Conservation (phyloP, 2,113 vertebrate genomes). For the Corythoichthys haematopterus region DNA sequence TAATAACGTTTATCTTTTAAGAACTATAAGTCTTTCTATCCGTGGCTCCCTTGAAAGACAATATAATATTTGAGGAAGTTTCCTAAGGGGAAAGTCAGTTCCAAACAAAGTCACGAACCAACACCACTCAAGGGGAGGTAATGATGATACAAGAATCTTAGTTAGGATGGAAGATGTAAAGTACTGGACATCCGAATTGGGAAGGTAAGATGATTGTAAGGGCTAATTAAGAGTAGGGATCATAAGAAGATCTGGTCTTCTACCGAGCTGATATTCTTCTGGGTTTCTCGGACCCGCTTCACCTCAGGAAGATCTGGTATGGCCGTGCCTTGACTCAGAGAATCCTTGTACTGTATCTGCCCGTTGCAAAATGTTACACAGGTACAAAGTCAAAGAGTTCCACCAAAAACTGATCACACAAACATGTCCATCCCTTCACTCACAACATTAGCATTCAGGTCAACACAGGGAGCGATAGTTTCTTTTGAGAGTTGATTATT, state of each 20-base stretch:
- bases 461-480: neutral
- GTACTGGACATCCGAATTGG: neutral
- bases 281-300: slow-evolving; percentile 90
- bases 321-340: slow-evolving; percentile 86
- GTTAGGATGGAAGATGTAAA: slow-evolving; percentile 34
- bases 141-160: slow-evolving; percentile 3
- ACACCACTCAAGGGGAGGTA: slow-evolving; percentile 9
- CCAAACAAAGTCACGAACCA: slow-evolving; percentile 3
- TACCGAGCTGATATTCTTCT: slow-evolving; percentile 99
- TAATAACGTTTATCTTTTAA: too few species aligned
- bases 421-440: slow-evolving; percentile 17
- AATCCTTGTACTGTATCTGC: slow-evolving; percentile 94
- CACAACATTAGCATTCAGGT: slow-evolving; percentile 11
- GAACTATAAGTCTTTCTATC: too few species aligned
- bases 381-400: slow-evolving; percentile 24
- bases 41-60: too few species aligned
- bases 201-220: slow-evolving; percentile 4
- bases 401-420: slow-evolving; percentile 5
- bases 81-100: neutral
- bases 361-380: slow-evolving; percentile 37
- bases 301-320: slow-evolving; percentile 92
- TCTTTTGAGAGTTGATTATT: slow-evolving; percentile 15
- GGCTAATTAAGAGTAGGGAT: neutral
- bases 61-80: neutral
- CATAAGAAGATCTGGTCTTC: slow-evolving; percentile 30